phyloP scores from a whole-genome alignment of 2,113 vertebrate genomes.

The Hippolais icterina region DNA sequence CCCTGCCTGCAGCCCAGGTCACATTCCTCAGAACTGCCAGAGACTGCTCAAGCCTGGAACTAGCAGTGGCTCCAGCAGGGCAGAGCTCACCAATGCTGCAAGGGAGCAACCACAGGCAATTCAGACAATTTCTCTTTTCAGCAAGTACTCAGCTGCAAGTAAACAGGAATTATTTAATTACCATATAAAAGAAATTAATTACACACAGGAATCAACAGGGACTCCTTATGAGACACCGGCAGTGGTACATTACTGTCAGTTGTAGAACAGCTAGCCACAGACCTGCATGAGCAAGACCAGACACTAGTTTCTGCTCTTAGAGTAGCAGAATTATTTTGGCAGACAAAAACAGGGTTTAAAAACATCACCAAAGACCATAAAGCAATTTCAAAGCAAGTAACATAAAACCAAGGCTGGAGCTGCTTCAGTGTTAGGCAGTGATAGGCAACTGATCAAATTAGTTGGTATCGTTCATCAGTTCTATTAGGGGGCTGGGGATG shows the following conservation, averaged over 20 bases:
- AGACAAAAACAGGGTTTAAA: background rate
- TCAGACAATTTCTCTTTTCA: background rate
- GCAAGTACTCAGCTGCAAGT: background rate
- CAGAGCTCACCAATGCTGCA: background rate
- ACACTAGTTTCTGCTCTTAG: background rate
- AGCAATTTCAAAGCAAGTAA: background rate
- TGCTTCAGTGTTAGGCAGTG: background rate
- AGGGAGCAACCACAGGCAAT: background rate
- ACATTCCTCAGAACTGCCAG: background rate
- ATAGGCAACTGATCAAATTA: background rate
- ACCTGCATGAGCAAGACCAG: background rate
- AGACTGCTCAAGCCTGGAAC: background rate
- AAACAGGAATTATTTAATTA: conserved; percentile 36
- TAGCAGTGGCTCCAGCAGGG: background rate
- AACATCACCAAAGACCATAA: background rate
- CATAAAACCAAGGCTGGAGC: background rate
- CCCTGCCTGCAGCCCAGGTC: background rate
- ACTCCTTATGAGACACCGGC: background rate
- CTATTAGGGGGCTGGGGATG: background rate
- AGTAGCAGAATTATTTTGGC: background rate
- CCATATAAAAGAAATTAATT: conserved; percentile 28
- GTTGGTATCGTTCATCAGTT: background rate
- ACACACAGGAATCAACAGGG: background rate
- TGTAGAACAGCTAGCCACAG: background rate
- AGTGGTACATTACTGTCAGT: background rate